Percentiles rank a stretch among this genome's conserved stretches.
Conservation (phyloP, 2,113 vertebrate species). For the Ameiurus melas region DNA sequence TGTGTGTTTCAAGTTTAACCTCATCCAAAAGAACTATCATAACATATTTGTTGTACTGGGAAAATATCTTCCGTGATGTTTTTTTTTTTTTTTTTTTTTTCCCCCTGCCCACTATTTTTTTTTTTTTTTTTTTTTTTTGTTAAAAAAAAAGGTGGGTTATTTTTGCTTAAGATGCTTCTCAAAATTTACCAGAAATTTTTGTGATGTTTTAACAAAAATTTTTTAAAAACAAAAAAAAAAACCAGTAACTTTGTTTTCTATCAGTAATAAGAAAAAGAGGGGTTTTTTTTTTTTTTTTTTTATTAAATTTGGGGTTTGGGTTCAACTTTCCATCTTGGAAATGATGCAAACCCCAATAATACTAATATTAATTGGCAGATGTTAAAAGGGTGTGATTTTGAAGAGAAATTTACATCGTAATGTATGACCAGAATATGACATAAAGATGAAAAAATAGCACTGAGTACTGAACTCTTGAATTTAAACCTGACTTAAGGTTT, state of each 20-base stretch:
- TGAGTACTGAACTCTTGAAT: not conserved
- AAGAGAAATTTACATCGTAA: not conserved
- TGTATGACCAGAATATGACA: not conserved
- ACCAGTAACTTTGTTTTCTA: not conserved
- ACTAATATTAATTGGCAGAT: not conserved
- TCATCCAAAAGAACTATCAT: not conserved
- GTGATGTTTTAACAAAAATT: not conserved
- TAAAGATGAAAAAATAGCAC: not conserved
- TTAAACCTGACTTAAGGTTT: not conserved
- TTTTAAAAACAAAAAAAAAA: too few species aligned
- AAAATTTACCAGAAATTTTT: not conserved
- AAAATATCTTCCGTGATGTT: not conserved
- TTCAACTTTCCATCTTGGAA: not conserved
- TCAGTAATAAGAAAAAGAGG: too few species aligned
- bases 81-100: too few species aligned
- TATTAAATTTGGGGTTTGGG: not conserved
- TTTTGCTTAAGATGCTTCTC: not conserved
- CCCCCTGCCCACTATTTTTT: too few species aligned
- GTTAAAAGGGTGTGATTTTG: not conserved
- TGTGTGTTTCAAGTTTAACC: not conserved
- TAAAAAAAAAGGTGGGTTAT: too few species aligned
- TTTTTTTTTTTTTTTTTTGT: too few species aligned
- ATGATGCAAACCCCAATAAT: not conserved
- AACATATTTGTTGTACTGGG: not conserved
- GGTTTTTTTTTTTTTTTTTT: too few species aligned